These are phyloP conservation scores for Pomatostomus ruficeps DNA, from an alignment of 2,113 vertebrate genomes.

Conservation along the genomic window DNA sequence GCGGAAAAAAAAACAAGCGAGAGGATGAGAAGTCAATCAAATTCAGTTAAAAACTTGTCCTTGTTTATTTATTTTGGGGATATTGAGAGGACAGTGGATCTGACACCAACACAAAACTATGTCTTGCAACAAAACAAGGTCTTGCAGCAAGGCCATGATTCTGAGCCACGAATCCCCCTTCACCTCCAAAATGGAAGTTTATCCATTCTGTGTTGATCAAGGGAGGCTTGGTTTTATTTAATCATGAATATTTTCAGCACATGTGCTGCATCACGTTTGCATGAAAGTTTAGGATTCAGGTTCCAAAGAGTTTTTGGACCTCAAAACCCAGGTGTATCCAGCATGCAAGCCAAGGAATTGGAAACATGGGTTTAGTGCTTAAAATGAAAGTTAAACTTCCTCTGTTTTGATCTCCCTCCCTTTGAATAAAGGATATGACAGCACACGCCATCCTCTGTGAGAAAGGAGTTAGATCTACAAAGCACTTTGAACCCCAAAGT, in stretches of 20 bases:
- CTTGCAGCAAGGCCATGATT: background rate
- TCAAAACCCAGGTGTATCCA: background rate
- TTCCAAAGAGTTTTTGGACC: background rate
- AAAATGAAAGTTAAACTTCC: background rate
- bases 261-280: background rate
- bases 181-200: background rate
- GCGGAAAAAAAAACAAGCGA: too few relatives aligned
- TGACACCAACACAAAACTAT: accelerated
- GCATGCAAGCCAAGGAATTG: background rate
- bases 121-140: background rate
- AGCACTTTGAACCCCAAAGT: background rate
- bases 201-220: background rate
- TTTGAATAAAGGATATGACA: background rate
- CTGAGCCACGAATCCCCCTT: background rate
- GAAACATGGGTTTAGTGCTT: background rate
- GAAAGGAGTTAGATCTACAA: background rate
- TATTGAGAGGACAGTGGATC: background rate
- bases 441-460: background rate
- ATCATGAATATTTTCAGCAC: background rate
- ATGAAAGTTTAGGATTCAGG: background rate
- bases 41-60: background rate
- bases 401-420: background rate
- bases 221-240: background rate
- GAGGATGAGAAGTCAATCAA: background rate
- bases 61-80: background rate